A percentile compares a stretch with the other conserved stretches of the same genome.
These are phyloP conservation scores for Archegozetes longisetosus DNA, from an alignment of 1,140 invertebrate genomes.

Conservation along the genomic window DNA sequence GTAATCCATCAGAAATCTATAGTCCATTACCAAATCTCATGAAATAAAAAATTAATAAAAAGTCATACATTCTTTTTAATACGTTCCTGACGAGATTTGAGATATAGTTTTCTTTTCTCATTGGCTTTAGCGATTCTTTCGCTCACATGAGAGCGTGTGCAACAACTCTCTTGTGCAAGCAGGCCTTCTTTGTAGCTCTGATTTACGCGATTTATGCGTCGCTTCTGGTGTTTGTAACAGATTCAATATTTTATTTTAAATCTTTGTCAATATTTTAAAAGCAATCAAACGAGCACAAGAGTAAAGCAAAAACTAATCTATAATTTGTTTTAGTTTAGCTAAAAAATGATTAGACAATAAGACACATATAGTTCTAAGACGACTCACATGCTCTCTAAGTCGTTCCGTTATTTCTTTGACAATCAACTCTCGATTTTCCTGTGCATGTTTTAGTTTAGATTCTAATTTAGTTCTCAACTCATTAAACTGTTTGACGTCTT, in stretches of 20 bases:
- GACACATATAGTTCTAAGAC: no score
- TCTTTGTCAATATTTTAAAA: background rate
- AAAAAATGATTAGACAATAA: no score
- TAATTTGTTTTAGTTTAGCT: no score
- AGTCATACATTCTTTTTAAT: background rate
- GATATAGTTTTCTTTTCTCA: background rate
- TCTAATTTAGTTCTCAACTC: slow-evolving; percentile 57
- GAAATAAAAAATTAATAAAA: no score
- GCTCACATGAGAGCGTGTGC: no score
- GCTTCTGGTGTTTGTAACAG: background rate
- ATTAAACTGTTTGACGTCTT: slow-evolving; percentile 43
- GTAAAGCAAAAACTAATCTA: background rate
- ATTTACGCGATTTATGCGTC: background rate
- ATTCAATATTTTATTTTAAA: background rate
- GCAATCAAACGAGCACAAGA: background rate
- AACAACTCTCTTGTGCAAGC: background rate
- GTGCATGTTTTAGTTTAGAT: slow-evolving; percentile 63
- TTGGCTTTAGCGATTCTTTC: background rate
- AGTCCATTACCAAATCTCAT: no score
- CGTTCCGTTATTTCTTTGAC: slow-evolving; percentile 73
- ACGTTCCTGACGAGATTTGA: background rate
- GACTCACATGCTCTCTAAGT: slow-evolving; percentile 70
- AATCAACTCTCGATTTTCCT: slow-evolving; percentile 66
- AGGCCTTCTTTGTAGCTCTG: background rate
- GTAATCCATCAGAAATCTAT: no score